Evolutionary conservation across 2,888 invertebrate species (phyloP).

Genomic region (Perizoma affinitatum): DNA sequence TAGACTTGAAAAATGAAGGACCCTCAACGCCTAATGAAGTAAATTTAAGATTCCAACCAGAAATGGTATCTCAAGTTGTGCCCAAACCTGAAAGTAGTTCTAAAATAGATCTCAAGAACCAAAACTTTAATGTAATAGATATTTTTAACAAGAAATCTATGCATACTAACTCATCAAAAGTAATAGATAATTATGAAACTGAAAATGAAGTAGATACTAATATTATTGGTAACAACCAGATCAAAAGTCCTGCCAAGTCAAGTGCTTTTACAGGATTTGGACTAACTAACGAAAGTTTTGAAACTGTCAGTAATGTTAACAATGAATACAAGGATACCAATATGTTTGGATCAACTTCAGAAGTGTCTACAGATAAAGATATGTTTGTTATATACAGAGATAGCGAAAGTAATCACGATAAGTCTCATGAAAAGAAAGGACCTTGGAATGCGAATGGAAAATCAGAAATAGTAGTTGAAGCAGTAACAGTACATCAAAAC

Average conservation of each 20-base stretch:
- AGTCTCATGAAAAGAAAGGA: constrained; percentile 32
- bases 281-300: constrained; percentile 28
- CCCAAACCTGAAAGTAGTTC: constrained; percentile 19
- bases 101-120: constrained; percentile 18
- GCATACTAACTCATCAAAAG: constrained; percentile 50
- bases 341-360: constrained; percentile 40
- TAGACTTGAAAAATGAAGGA: constrained; percentile 25
- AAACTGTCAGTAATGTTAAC: constrained; percentile 22
- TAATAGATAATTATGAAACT: constrained; percentile 35
- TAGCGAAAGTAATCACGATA: constrained; percentile 49
- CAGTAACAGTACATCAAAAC: constrained; percentile 34
- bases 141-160: constrained; percentile 56
- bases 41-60: not conserved
- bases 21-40: constrained; percentile 7
- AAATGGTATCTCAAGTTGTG: constrained; percentile 13
- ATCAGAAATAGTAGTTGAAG: constrained; percentile 42
- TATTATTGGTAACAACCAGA: constrained; percentile 1
- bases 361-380: constrained; percentile 54
- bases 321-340: constrained; percentile 29
- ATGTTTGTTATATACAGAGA: constrained; percentile 66
- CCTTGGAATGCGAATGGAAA: constrained; percentile 37
- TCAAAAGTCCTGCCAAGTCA: constrained; percentile 34
- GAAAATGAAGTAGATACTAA: constrained; percentile 12
- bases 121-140: constrained; percentile 49
- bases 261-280: constrained; percentile 39